Percentiles rank a stretch among this genome's conserved stretches.
phyloP scores from a whole-genome alignment of 2,113 vertebrate genomes.

The Rhinogobius similis region DNA sequence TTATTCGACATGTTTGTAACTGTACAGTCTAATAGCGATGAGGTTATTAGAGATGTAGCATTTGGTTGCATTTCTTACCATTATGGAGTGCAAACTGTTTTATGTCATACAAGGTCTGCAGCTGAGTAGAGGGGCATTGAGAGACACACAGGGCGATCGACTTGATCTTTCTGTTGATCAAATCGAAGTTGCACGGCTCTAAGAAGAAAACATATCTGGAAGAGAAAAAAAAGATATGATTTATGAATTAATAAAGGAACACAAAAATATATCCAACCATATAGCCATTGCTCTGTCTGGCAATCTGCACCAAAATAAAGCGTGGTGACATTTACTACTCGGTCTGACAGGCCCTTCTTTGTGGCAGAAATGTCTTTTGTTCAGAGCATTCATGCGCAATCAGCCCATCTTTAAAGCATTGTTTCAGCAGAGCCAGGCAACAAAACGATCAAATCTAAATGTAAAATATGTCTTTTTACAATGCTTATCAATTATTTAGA shows the following conservation, averaged over 20 bases:
- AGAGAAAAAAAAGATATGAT: not conserved
- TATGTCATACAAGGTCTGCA: constrained; percentile 83
- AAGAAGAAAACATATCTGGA: constrained; percentile 95
- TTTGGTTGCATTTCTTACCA: constrained; percentile 76
- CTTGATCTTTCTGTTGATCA: constrained; percentile 86
- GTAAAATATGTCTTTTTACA: constrained; percentile 14
- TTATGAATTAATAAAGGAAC: not conserved
- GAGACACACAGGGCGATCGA: constrained; percentile 92
- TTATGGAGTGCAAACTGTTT: constrained; percentile 86
- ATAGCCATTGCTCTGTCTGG: constrained; percentile 13
- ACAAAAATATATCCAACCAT: not conserved
- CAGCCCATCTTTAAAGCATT: constrained; percentile 70
- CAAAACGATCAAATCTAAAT: constrained; percentile 32
- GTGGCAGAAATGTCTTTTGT: constrained; percentile 63
- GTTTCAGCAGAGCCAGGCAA: constrained; percentile 51
- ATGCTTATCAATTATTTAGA: not conserved
- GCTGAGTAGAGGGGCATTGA: constrained; percentile 83
- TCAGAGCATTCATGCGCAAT: constrained; percentile 59
- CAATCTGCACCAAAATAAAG: constrained; percentile 37
- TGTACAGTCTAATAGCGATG: too few relatives aligned
- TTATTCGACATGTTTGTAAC: too few relatives aligned
- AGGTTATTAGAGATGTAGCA: not conserved
- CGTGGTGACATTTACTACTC: constrained; percentile 57
- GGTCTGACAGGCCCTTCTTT: constrained; percentile 64
- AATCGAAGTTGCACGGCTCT: constrained; percentile 93